phyloP scores from a whole-genome alignment of 1,140 invertebrate species.

The Brachionus manjavacas region DNA sequence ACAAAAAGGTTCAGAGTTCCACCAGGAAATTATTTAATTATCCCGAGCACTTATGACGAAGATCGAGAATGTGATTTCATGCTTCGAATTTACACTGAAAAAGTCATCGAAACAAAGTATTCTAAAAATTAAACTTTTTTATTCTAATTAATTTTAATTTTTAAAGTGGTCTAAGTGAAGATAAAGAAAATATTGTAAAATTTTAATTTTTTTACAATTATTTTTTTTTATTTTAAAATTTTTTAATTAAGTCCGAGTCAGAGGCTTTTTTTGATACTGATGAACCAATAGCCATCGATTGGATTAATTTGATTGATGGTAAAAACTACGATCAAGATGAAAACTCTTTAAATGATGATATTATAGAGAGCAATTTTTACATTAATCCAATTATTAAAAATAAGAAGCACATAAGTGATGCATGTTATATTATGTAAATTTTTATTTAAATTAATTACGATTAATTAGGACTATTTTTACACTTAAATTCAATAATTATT shows the following conservation, averaged over 20 bases:
- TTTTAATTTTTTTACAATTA: not conserved
- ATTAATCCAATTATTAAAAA: not conserved
- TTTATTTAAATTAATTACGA: too few species aligned
- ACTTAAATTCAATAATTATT: too few species aligned
- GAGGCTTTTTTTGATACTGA: not conserved
- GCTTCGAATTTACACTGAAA: conserved; percentile 61
- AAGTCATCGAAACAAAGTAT: conserved; percentile 12
- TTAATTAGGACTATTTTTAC: too few species aligned
- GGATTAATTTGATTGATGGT: not conserved
- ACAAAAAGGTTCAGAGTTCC: conserved; percentile 52
- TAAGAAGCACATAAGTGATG: not conserved
- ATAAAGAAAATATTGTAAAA: not conserved
- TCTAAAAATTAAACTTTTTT: not conserved
- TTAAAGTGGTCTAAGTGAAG: not conserved
- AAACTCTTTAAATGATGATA: not conserved
- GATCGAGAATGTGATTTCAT: conserved; percentile 62
- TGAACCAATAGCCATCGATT: not conserved
- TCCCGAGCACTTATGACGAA: conserved; percentile 64
- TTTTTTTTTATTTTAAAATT: not conserved
- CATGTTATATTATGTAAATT: not conserved
- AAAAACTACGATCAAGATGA: not conserved
- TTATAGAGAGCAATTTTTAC: not conserved
- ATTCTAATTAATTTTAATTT: not conserved
- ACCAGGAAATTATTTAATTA: conserved; percentile 64
- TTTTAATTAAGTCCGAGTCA: not conserved